Evolutionary conservation across 2,797 vertebrate genomes (phyloP).

Genomic region (Melanotaenia parkinsoni): DNA sequence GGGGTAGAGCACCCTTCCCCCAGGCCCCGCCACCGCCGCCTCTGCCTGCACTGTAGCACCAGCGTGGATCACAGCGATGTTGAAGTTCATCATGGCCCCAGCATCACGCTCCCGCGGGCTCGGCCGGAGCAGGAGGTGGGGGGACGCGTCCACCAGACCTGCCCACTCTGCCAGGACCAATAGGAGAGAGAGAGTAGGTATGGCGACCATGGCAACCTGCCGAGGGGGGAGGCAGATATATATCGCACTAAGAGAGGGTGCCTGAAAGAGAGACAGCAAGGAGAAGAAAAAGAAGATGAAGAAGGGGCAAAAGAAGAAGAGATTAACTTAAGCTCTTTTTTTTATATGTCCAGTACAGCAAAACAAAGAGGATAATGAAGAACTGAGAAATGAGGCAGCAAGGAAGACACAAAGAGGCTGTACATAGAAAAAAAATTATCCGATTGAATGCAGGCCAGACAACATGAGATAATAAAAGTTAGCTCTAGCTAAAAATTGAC

Average conservation of each 20-base stretch:
- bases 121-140: constrained; percentile 89
- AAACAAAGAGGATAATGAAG: constrained; percentile 44
- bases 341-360: constrained; percentile 43
- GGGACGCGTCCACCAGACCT: constrained; percentile 86
- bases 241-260: constrained; percentile 79
- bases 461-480: constrained; percentile 66
- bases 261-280: constrained; percentile 71
- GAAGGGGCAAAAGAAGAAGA: constrained; percentile 42
- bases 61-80: constrained; percentile 91
- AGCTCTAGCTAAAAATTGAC: constrained; percentile 60
- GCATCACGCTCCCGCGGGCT: constrained; percentile 84
- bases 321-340: constrained; percentile 53
- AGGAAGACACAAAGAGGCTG: constrained; percentile 17
- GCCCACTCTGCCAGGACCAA: constrained; percentile 88
- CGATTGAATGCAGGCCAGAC: constrained; percentile 45
- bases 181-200: constrained; percentile 88
- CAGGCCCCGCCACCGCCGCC: constrained; percentile 79
- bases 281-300: constrained; percentile 45
- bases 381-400: constrained; percentile 13
- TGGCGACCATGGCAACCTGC: constrained; percentile 86
- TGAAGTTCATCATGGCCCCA: constrained; percentile 91
- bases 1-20: constrained; percentile 83
- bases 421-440: constrained; percentile 40
- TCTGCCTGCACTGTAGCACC: constrained; percentile 81
- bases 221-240: constrained; percentile 80